Conservation (phyloP, 2,888 invertebrate species). For the Drosophila lutescens region DNA sequence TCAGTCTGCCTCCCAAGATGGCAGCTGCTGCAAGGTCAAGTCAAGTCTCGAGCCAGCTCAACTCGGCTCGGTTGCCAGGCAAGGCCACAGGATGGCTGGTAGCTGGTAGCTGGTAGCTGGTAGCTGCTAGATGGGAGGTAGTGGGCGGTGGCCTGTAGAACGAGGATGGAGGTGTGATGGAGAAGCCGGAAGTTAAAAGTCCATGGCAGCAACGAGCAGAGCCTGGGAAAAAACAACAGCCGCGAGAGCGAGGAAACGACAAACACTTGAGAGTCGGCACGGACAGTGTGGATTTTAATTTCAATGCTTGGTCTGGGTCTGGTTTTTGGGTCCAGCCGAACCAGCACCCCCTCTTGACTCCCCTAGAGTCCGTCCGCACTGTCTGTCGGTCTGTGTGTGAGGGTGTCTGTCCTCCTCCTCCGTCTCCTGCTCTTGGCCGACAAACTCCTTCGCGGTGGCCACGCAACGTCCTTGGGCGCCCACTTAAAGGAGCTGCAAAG, state of each 20-base stretch:
- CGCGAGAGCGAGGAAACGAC: constrained; percentile 26
- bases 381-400: constrained; percentile 16
- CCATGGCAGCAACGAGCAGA: constrained; percentile 27
- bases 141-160: no score
- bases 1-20: constrained; percentile 37
- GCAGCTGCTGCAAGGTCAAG: constrained; percentile 67
- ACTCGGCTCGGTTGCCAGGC: constrained; percentile 46
- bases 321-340: no score
- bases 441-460: constrained; percentile 50
- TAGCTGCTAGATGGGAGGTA: neutral
- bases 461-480: constrained; percentile 49
- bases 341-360: no score
- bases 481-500: neutral
- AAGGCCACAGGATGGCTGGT: constrained; percentile 25
- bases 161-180: neutral
- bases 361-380: constrained; percentile 18
- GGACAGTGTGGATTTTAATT: constrained; percentile 65
- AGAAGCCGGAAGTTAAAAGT: constrained; percentile 75
- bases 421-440: constrained; percentile 18
- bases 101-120: neutral
- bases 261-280: constrained; percentile 57
- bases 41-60: constrained; percentile 45
- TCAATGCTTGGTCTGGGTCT: constrained; percentile 29
- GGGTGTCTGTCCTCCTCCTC: neutral
- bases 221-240: constrained; percentile 18